Conservation (phyloP, 2,797 vertebrate genomes). For the Notolepis coatsorum region DNA sequence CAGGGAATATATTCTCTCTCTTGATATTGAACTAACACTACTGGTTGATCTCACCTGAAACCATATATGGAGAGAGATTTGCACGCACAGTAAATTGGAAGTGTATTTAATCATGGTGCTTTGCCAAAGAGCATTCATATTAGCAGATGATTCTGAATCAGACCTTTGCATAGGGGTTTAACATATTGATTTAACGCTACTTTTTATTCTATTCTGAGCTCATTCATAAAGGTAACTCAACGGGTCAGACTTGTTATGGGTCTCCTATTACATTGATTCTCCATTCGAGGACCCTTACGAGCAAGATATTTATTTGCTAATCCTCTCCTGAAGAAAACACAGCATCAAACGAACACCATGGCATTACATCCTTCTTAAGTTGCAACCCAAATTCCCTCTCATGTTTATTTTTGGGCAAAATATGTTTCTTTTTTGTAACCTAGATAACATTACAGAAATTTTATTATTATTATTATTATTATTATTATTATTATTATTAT, state of each 20-base stretch:
- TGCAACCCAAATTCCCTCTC: constrained; percentile 79
- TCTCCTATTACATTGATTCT: too few species aligned
- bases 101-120: constrained; percentile 61
- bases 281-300: constrained; percentile 38
- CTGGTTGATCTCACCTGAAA: constrained; percentile 52
- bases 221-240: constrained; percentile 30
- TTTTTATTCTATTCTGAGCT: too few species aligned
- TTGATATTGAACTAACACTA: constrained; percentile 64
- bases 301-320: constrained; percentile 28
- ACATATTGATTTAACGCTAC: constrained; percentile 39
- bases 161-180: neutral
- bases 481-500: constrained; percentile 85
- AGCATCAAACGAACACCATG: constrained; percentile 60
- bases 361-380: constrained; percentile 76
- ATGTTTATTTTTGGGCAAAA: constrained; percentile 73
- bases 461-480: constrained; percentile 82
- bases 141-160: constrained; percentile 47
- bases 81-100: constrained; percentile 51
- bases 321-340: constrained; percentile 53
- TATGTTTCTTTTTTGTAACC: constrained; percentile 90
- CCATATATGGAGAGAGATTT: constrained; percentile 25
- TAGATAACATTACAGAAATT: constrained; percentile 86
- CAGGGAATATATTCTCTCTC: constrained; percentile 74
- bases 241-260: too few species aligned
- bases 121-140: constrained; percentile 58